A percentile compares a stretch with the other conserved stretches of the same genome.
Conservation (phyloP, 2,888 invertebrate genomes). For the Lobophora halterata region DNA sequence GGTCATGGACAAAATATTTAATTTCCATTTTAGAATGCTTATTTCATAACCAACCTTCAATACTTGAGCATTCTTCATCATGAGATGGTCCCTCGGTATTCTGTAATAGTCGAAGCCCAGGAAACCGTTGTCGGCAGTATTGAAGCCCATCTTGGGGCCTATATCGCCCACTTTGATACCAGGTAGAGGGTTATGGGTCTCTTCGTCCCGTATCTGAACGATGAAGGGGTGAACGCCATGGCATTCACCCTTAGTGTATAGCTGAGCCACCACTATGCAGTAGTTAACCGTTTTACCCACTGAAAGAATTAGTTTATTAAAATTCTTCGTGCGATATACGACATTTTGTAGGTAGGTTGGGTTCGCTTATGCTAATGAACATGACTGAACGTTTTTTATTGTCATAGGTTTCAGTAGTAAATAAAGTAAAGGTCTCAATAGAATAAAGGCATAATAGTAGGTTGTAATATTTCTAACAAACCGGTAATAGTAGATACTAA, state of each 20-base stretch:
- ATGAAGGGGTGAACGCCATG: slow-evolving; percentile 95
- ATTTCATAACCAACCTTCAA: slow-evolving; percentile 49
- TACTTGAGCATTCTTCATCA: slow-evolving; percentile 95
- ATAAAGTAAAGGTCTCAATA: no score
- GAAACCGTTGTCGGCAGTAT: slow-evolving; percentile 94
- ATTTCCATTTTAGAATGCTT: no score
- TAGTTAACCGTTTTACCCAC: slow-evolving; percentile 96
- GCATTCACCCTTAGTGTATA: slow-evolving; percentile 88
- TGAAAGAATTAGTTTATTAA: no score
- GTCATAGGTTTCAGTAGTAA: no score
- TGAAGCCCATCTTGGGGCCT: slow-evolving; percentile 94
- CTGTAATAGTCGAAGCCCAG: slow-evolving; percentile 90
- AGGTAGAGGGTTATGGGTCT: slow-evolving; percentile 90
- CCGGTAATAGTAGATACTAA: no score
- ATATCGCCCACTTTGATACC: slow-evolving; percentile 96
- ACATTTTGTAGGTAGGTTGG: no score
- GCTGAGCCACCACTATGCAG: slow-evolving; percentile 93
- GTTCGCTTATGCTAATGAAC: no score
- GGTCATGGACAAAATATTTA: no score
- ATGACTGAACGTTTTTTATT: no score
- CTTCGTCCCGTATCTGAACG: slow-evolving; percentile 91
- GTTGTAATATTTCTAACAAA: no score
- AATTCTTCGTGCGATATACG: no score
- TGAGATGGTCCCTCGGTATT: slow-evolving; percentile 91
- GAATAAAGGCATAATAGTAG: no score